A percentile compares a stretch with the other conserved stretches of the same genome.
Evolutionary conservation across 2,113 vertebrate genomes (phyloP).

Genomic region (Phrynocephalus versicolor): DNA sequence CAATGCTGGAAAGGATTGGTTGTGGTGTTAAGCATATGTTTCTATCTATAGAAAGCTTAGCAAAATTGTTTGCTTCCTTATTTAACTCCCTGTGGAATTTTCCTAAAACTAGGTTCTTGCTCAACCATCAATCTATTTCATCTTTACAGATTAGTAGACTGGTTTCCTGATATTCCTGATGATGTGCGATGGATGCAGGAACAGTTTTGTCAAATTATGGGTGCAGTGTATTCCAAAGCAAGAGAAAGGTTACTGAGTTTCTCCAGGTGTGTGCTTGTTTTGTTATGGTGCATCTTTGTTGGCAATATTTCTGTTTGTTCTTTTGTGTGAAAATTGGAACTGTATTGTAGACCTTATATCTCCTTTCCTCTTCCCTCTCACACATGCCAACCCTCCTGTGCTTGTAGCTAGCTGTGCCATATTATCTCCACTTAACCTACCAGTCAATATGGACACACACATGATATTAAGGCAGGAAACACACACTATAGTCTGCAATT

Average conservation of each 20-base stretch:
- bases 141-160: slow-evolving; percentile 81
- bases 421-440: background rate
- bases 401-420: background rate
- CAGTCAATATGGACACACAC: background rate
- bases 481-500: too few species aligned
- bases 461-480: background rate
- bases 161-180: slow-evolving; percentile 87
- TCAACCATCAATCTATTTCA: background rate
- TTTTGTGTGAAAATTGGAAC: background rate
- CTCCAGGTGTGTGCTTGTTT: slow-evolving; percentile 48
- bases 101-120: background rate
- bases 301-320: background rate
- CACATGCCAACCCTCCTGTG: background rate
- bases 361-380: background rate
- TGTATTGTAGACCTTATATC: background rate
- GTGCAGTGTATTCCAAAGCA: slow-evolving; percentile 75
- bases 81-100: background rate
- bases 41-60: background rate
- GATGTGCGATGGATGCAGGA: slow-evolving; percentile 82
- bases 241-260: slow-evolving; percentile 66
- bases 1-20: background rate
- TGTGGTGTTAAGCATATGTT: background rate
- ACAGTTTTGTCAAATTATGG: slow-evolving; percentile 75
- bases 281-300: background rate
- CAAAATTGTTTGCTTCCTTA: background rate